A percentile compares a stretch with the other conserved stretches of the same genome.
phyloP scores from a whole-genome alignment of 2,888 invertebrate genomes.

The Lucinisca nassula region DNA sequence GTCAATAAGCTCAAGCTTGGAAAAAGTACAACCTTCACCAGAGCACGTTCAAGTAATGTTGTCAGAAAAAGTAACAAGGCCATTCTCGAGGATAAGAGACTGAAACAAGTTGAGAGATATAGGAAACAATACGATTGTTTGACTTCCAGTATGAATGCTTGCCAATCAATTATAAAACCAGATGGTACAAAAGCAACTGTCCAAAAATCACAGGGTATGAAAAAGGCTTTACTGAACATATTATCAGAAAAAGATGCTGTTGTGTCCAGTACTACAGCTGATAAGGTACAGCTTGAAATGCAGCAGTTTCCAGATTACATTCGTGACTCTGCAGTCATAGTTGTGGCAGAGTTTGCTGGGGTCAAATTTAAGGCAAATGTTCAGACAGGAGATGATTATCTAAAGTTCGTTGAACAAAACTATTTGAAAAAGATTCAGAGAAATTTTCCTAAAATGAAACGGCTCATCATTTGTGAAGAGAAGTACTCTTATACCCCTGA shows the following conservation, averaged over 20 bases:
- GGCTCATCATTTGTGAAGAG: slow-evolving; percentile 51
- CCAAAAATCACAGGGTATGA: slow-evolving; percentile 1
- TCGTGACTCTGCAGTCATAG: background rate
- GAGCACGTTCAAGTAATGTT: background rate
- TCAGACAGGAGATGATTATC: slow-evolving; percentile 38
- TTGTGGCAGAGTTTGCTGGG: slow-evolving; percentile 46
- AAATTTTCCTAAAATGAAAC: slow-evolving; percentile 10
- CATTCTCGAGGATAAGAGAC: slow-evolving; percentile 2
- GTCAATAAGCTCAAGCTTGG: slow-evolving; percentile 19
- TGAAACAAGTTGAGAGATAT: slow-evolving; percentile 3
- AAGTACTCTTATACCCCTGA: slow-evolving; percentile 48
- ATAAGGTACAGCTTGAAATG: background rate
- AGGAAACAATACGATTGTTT: slow-evolving; percentile 20
- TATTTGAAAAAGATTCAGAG: background rate
- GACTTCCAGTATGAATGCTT: slow-evolving; percentile 8
- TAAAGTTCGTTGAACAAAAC: slow-evolving; percentile 23
- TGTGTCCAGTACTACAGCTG: background rate
- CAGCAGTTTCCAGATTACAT: background rate
- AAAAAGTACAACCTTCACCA: slow-evolving; percentile 27
- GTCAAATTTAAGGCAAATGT: slow-evolving; percentile 46
- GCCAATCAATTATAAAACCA: slow-evolving; percentile 17
- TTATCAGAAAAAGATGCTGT: background rate
- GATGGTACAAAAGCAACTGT: slow-evolving; percentile 6
- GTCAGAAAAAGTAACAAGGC: background rate
- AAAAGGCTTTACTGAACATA: background rate